phyloP scores from a whole-genome alignment of 2,888 invertebrate species.

The Phoronis australis region DNA sequence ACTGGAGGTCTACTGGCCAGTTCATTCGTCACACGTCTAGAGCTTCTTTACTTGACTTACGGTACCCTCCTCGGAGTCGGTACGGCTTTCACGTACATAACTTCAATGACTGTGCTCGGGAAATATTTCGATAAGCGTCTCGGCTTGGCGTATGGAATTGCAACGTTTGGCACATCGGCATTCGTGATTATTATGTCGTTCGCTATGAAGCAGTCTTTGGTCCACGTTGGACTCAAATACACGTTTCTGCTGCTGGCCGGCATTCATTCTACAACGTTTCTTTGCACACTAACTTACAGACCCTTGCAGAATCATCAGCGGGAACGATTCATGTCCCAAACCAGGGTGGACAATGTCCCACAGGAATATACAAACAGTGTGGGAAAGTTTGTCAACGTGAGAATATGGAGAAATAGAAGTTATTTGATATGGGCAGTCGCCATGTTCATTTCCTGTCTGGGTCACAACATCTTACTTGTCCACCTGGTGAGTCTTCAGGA shows the following conservation, averaged over 20 bases:
- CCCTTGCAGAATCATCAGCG: no score
- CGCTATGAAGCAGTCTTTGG: not conserved
- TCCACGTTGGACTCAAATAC: not conserved
- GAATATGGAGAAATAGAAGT: no score
- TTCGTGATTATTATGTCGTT: conserved; percentile 5
- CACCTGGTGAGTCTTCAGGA: no score
- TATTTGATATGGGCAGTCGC: no score
- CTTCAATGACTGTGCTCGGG: conserved; percentile 3
- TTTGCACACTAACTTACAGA: conserved; percentile 4
- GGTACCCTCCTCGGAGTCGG: conserved; percentile 5
- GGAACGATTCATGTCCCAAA: no score
- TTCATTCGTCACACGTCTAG: conserved; percentile 2
- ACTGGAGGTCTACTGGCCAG: conserved; percentile 2
- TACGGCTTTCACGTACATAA: conserved; percentile 1
- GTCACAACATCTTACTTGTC: no score
- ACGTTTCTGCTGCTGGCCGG: conserved; percentile 4
- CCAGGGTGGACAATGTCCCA: no score
- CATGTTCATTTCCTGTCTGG: no score
- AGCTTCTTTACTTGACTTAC: conserved; percentile 4
- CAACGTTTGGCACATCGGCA: conserved; percentile 5
- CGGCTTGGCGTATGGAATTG: conserved; percentile 5
- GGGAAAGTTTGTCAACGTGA: no score
- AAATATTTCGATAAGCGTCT: conserved; percentile 3
- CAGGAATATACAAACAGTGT: no score
- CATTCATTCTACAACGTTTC: conserved; percentile 1